Base-by-base conservation (phyloP, 2,113 vertebrate genomes). In the Oryzias woworae region DNA sequence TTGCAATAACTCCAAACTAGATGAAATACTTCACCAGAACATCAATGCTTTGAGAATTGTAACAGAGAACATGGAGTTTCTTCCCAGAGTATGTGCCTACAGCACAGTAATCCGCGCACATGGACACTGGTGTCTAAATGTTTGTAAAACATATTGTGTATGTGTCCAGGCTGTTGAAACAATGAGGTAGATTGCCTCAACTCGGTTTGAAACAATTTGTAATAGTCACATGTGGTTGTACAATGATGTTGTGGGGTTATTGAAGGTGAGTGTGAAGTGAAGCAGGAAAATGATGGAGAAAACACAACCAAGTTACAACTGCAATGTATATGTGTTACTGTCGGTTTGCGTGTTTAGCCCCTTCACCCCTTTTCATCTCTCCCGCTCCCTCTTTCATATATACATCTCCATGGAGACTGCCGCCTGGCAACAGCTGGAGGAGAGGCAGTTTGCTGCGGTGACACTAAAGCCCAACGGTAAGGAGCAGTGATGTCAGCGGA, bases 381-480 rank as follows among this genome's bases (percentile, higher is more conserved):
- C 59, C 51, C 46, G 69, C 66, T 80, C 47, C 57, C 58, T 73
- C 64, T 68, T 76, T 77, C 80, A 74, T 85, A 78, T 77, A 80
- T 77, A 80, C 83, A 91, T 92, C 89, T 89, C 92, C 91, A 92
- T 92, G 90, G 91, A 90, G 91, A 93, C 90, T 61, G 87, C 88
- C 86, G 89, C 92, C 85, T 92, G 91, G 92, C 91, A 93, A 93
- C 92, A 87, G 85, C 89, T 91, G 90, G 86, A 92, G 73, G 80
- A 77, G 71, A 90, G 81, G 73, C 62, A 73, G 87, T 89, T n/a
- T 87, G 83, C 87, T 66, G 70, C 80, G 83, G 88, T 52, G 75
- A 90, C 82, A 82, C 77, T 58, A 82, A 82, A 57, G 62, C 76
- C 85, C 68, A 48, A 44, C 52, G 53, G 79, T 63, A 28, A 62